Conservation (phyloP, 2,888 invertebrate genomes). For the Pristionchus fissidentatus region DNA sequence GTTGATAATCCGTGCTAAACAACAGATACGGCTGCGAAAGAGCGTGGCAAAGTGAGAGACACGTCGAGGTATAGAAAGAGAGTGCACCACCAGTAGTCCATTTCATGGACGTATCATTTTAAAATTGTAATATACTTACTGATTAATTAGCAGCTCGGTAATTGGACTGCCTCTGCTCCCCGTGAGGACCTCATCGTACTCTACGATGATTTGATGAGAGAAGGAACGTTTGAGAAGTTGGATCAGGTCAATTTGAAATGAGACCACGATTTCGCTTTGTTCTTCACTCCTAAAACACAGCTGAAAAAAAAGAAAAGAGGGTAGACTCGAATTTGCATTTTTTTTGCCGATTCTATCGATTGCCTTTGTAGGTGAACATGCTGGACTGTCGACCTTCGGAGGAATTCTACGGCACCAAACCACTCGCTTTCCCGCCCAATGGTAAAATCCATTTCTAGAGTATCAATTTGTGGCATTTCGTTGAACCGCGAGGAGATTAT, state of each 20-base stretch:
- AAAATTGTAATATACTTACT: background rate
- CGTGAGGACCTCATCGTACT: background rate
- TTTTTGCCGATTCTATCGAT: background rate
- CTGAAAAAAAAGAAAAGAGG: background rate
- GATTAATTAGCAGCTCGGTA: background rate
- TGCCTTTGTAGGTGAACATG: conserved; percentile 8
- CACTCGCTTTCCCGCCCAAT: conserved; percentile 41
- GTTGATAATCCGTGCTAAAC: too few relatives aligned
- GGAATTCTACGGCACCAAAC: conserved; percentile 17
- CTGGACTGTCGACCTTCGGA: conserved; percentile 9
- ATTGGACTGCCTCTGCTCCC: background rate
- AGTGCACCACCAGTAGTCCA: background rate
- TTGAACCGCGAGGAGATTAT: too few relatives aligned
- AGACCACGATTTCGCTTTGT: background rate
- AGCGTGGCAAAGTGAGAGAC: too few relatives aligned
- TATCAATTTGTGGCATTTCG: background rate
- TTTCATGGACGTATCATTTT: background rate
- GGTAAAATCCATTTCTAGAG: background rate
- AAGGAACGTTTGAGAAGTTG: background rate
- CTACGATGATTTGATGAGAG: conserved; percentile 1
- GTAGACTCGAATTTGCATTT: background rate
- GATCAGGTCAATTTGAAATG: background rate
- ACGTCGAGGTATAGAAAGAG: background rate
- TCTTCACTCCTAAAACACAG: background rate
- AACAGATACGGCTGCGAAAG: too few relatives aligned